These are phyloP conservation scores for Illadopsis cleaveri DNA, from an alignment of 2,113 vertebrate genomes.

Conservation along the genomic window DNA sequence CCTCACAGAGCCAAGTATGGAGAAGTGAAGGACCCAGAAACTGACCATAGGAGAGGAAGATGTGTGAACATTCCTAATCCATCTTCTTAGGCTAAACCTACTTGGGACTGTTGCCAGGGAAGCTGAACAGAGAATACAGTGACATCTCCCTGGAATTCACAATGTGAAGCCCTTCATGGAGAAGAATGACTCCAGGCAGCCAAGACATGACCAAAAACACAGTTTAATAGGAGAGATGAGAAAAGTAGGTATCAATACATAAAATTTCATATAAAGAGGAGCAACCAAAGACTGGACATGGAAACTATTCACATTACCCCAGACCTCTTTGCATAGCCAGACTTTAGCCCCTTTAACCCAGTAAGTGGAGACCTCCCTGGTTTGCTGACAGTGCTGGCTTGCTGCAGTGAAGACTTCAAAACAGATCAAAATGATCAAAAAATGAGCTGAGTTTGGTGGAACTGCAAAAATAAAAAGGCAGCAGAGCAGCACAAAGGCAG, in stretches of 20 bases:
- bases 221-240: neutral
- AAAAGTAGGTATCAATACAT: neutral
- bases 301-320: neutral
- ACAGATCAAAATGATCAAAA: neutral
- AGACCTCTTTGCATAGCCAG: neutral
- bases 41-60: neutral
- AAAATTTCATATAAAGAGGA: neutral
- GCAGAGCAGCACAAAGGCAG: neutral
- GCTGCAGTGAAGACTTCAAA: neutral
- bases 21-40: neutral
- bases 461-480: neutral
- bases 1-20: neutral
- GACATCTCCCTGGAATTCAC: neutral
- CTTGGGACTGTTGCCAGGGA: neutral
- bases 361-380: neutral
- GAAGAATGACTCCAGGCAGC: neutral
- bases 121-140: neutral
- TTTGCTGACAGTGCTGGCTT: neutral
- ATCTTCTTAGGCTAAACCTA: neutral
- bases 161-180: neutral
- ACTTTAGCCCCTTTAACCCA: neutral
- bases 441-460: neutral
- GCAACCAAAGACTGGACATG: neutral
- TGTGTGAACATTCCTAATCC: accelerated
- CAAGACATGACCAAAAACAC: neutral